Conservation (phyloP, 2,888 invertebrate genomes). For the Epinotia bilunana region DNA sequence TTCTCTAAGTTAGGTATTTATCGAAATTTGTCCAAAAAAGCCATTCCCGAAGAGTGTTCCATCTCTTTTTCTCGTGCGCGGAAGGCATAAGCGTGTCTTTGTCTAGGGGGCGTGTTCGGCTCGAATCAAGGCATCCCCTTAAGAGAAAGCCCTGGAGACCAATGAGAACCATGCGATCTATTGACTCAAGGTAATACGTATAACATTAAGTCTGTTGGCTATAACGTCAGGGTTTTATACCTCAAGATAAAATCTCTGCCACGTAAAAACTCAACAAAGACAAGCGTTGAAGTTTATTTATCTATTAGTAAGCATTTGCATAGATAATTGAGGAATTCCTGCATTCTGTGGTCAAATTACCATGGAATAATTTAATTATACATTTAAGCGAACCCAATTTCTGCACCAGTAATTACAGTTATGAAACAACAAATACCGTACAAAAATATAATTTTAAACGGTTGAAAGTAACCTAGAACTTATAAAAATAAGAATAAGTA, state of each 20-base stretch:
- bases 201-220: background rate
- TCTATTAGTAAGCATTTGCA: slow-evolving; percentile 34
- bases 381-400: background rate
- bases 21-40: no score
- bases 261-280: slow-evolving; percentile 27
- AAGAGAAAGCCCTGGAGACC: background rate
- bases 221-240: slow-evolving; percentile 1
- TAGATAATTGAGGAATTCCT: slow-evolving; percentile 45
- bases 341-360: slow-evolving; percentile 23
- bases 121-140: no score
- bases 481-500: no score
- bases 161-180: background rate
- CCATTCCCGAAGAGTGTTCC: no score
- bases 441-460: background rate
- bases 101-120: no score
- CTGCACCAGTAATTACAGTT: slow-evolving; percentile 20
- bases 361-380: slow-evolving; percentile 29
- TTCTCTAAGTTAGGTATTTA: no score
- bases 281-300: slow-evolving; percentile 30
- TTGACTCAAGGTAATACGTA: background rate
- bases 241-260: slow-evolving; percentile 14
- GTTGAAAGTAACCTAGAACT: background rate
- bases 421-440: background rate
- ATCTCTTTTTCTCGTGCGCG: no score
- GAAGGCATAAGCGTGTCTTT: no score